Conservation (phyloP, 2,113 vertebrate genomes). For the Cheilinus undulatus region DNA sequence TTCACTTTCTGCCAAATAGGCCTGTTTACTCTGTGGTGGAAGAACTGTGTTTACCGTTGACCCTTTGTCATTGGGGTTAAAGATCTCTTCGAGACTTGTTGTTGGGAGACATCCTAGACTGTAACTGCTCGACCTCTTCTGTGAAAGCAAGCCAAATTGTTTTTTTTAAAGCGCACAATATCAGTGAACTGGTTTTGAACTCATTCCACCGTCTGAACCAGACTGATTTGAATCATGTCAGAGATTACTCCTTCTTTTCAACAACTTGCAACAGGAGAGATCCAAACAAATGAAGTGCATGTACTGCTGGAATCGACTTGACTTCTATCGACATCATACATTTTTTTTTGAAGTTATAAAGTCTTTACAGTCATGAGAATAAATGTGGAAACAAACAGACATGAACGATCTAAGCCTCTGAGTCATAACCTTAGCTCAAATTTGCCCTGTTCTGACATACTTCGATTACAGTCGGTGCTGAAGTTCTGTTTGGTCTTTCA, state of each 20-base stretch:
- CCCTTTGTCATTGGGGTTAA: slow-evolving; percentile 3
- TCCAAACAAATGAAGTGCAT: background rate
- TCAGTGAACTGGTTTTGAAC: background rate
- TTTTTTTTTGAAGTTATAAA: no score
- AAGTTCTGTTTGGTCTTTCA: no score
- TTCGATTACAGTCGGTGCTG: no score
- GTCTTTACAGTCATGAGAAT: no score
- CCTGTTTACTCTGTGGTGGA: slow-evolving; percentile 27
- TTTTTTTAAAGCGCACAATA: background rate
- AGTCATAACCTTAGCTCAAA: no score
- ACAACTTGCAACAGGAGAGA: background rate
- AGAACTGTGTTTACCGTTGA: slow-evolving; percentile 14
- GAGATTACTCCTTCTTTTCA: background rate
- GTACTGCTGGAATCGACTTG: background rate
- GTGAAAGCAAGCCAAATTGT: background rate
- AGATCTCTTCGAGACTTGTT: background rate
- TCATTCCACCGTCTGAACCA: background rate
- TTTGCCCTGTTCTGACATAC: no score
- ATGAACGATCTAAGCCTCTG: no score
- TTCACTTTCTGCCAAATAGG: slow-evolving; percentile 11
- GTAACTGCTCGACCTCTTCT: background rate
- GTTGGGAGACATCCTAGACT: background rate
- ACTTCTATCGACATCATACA: no score
- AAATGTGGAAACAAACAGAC: no score
- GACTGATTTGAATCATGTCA: background rate